Evolutionary conservation across 2,113 vertebrate genomes (phyloP), one percentile per base, ranked within the genome.

Genomic region (Cyrtonyx montezumae): DNA sequence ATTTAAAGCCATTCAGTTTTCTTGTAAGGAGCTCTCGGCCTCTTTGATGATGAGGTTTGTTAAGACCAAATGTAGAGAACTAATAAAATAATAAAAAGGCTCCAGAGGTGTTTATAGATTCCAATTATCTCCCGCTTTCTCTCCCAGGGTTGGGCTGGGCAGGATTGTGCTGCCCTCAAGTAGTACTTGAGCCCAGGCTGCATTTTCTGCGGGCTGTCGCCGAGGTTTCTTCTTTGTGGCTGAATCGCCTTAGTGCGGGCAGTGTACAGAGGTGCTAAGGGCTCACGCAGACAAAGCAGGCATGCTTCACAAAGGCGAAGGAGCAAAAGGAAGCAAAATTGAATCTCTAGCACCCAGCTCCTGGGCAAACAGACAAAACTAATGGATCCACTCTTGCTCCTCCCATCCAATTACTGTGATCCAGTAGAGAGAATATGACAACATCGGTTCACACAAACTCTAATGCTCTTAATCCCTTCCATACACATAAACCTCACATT

Each of bases 351-450:
- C 96, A 97, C 97, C 98, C 98, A 96, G 98, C 98, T 98, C 97
- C 98, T 98, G 97, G 98, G 98, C 98, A 99, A 99, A 99, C 99
- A 99, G 97, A 97, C 98, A 93, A 94, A 98, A 98, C 98, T 98
- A 99, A 99, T 98, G 98, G 98, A 98, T 98, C 98, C 80, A 97
- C 97, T 96, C 94, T 97, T 98, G 98, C 99, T 98, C 99, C 99
- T 98, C 98, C 99, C 98, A 98, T 98, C 98, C 98, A 99, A 99
- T 99, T 99, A 99, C 98, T 97, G 98, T 95, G 97, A 91, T 98
- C 97, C 96, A 97, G 98, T 96, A 88, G 97, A 98, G 98, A 98
- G 98, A 98, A 98, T 98, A 97, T 97, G 98, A 98, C 97, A 97
- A 98, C 98, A 98, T 97, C 87, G 90, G 97, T 98, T 98, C 98